Evolutionary conservation across 2,888 invertebrate genomes (phyloP).

Genomic region (Formica aserva): DNA sequence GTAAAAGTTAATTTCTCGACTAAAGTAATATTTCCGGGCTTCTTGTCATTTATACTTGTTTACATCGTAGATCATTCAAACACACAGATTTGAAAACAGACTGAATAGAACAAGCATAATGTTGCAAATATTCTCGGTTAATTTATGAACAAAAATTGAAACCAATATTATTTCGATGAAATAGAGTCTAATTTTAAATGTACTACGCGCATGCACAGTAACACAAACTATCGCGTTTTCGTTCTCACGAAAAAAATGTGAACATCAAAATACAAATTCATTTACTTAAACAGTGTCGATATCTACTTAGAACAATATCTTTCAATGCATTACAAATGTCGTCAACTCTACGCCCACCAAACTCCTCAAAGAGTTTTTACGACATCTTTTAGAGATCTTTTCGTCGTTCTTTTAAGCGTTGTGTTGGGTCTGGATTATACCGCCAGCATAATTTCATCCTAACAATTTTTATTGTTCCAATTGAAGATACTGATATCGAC

Average conservation of each 20-base stretch:
- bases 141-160: neutral
- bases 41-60: neutral
- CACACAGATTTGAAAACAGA: neutral
- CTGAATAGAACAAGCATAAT: neutral
- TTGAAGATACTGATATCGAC: neutral
- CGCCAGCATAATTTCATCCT: neutral
- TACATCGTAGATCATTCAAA: constrained; percentile 17
- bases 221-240: neutral
- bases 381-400: neutral
- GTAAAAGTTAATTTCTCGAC: constrained; percentile 43
- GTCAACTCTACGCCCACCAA: neutral
- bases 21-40: neutral
- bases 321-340: neutral
- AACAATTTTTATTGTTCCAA: neutral
- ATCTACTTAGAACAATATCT: neutral
- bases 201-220: neutral
- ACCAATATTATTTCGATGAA: neutral
- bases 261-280: neutral
- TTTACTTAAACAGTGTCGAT: neutral
- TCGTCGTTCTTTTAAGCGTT: neutral
- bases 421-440: neutral
- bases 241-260: neutral
- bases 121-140: neutral
- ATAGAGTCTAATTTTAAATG: neutral
- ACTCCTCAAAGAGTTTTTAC: neutral